Evolutionary conservation across 2,797 vertebrate genomes (phyloP), one percentile per base, ranked within the genome.

Genomic region (Emys orbicularis): DNA sequence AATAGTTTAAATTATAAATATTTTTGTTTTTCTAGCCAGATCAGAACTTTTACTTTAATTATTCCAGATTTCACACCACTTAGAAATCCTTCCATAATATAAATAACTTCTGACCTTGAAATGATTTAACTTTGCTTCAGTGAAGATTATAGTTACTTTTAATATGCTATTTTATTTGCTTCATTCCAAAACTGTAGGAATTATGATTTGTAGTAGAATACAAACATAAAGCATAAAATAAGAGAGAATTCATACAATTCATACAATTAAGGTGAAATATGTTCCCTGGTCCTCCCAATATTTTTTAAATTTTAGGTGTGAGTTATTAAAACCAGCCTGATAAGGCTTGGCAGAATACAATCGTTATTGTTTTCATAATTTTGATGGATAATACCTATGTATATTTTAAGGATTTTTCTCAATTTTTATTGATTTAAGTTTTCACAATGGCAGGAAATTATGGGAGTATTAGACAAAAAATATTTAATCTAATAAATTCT

Each of bases 1-100:
- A 92, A 2, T 0, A 90, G 81, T 83, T 93, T 96, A 93, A 56
- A 97, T 95, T 92, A 96, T 80, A 49, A 50, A 92, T 92, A 79
- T 88, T 94, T 95, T 94, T 53, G 34, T 95, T 89, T 97, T 94
- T 77, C 84, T 90, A 88, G 82, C 49, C n/a, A 90, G 92, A 92
- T 92, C 79, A 84, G 81, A 86, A 79, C 10, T 95, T 89, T 91
- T 57, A 61, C 90, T 97, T 91, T 79, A 94, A 52, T 90, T 95
- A 59, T 85, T 97, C 52, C 57, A 86, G 31, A 80, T 96, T 96
- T 93, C 85, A 91, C 54, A 87, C 81, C 76, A 68, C 12, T 92
- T 90, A 86, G 10, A 53, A 34, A 89, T 77, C 49, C 21, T 95
- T 96, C 68, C 47, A 81, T 86, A 77, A 34, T 52, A 65, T 29